Conservation (phyloP, 2,797 vertebrate genomes). For the Melanotaenia nigrans region DNA sequence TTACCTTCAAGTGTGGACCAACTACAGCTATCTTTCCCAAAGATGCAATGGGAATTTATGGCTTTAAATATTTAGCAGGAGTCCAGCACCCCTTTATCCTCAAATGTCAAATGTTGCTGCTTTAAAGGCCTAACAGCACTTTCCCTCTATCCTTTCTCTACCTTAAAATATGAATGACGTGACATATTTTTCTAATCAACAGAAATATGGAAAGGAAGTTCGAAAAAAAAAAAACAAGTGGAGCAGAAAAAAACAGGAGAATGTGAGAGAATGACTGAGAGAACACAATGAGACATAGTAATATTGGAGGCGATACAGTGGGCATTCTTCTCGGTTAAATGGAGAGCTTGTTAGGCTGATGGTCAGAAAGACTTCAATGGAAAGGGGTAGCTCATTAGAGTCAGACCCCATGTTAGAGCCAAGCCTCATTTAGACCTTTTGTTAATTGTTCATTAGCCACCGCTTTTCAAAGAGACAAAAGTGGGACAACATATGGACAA, state of each 20-base stretch:
- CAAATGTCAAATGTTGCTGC: conserved; percentile 19
- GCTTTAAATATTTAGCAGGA: neutral
- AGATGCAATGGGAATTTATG: neutral
- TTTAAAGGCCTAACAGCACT: conserved; percentile 31
- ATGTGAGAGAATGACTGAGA: conserved; percentile 23
- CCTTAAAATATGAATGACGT: conserved; percentile 59
- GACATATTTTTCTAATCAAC: conserved; percentile 53
- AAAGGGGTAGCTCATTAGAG: conserved; percentile 63
- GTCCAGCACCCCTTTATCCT: conserved; percentile 1
- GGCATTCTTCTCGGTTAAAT: conserved; percentile 65
- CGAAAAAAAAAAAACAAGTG: conserved; percentile 31
- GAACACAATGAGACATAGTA: conserved; percentile 42
- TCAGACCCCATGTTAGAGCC: conserved; percentile 30
- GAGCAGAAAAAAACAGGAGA: conserved; percentile 30
- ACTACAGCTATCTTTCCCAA: neutral
- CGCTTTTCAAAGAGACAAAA: conserved; percentile 25
- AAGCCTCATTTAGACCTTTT: conserved; percentile 45
- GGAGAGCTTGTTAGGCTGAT: conserved; percentile 67
- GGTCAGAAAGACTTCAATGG: conserved; percentile 47
- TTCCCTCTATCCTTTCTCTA: conserved; percentile 19
- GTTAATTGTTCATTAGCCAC: conserved; percentile 34
- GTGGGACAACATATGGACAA: conserved; percentile 6
- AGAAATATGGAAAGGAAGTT: conserved; percentile 12
- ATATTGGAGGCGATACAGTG: conserved; percentile 37
- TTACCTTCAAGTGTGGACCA: conserved; percentile 5